A percentile compares a stretch with the other conserved stretches of the same genome.
Conservation (phyloP, 1,140 invertebrate genomes). For the Drosophila bocqueti region DNA sequence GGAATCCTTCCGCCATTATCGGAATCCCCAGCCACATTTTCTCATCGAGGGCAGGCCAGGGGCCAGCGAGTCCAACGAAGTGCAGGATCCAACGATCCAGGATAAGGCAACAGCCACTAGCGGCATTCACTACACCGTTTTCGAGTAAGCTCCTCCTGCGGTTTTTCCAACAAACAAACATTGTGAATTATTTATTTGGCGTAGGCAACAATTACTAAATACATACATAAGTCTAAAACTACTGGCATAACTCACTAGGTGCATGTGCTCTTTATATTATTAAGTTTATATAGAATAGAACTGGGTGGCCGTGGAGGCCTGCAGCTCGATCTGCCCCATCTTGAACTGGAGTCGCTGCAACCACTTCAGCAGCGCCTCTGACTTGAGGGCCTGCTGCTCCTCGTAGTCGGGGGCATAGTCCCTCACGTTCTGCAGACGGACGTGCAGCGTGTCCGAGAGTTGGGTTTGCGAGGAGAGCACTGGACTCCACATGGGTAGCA, state of each 20-base stretch:
- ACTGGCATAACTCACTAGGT: conserved; percentile 1
- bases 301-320: conserved; percentile 91
- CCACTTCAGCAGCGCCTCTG: conserved; percentile 90
- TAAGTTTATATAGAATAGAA: conserved; percentile 78
- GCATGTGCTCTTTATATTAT: conserved; percentile 22
- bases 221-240: conserved; percentile 24
- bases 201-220: conserved; percentile 34
- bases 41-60: conserved; percentile 70
- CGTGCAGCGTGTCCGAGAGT: conserved; percentile 95
- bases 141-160: conserved; percentile 34
- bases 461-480: conserved; percentile 94
- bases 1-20: conserved; percentile 67
- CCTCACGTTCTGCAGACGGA: conserved; percentile 95
- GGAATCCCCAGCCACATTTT: conserved; percentile 48
- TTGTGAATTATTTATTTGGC: conserved; percentile 40
- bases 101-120: conserved; percentile 32
- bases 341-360: conserved; percentile 97
- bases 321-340: conserved; percentile 98
- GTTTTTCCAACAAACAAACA: conserved; percentile 35
- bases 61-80: conserved; percentile 64
- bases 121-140: conserved; percentile 71
- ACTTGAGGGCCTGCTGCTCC: conserved; percentile 73
- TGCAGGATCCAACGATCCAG: conserved; percentile 61
- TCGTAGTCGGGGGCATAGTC: conserved; percentile 89
- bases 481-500: conserved; percentile 95